Base-by-base conservation (phyloP, 2,888 invertebrate species). In the Thera britannica region DNA sequence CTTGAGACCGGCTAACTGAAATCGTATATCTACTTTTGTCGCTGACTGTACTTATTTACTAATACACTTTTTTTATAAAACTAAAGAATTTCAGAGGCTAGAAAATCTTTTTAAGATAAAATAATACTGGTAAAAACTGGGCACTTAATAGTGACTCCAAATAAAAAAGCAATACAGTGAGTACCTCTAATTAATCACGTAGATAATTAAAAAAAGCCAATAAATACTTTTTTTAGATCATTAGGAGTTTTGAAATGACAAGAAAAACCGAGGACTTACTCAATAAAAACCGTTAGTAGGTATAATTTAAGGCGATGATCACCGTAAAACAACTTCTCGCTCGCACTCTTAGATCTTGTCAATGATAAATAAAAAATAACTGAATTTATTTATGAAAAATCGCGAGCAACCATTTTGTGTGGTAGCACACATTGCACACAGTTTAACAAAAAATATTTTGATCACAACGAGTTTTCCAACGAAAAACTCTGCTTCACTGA, bases 41-140 rank as follows among this genome's bases (percentile, higher is more conserved):
- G 7, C 41, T 41, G 6, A 41, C 41, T 41, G 9, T 52, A 52
- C 23, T 34, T 23, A 5, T 23, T 6, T 52, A 51, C 51, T 51
- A 51, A 23, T 34, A 38, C 51, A 36, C 49, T 38, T 59, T 36
- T 41, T 44, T 61, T 5, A 57, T 44, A 34, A 61, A 44, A 65
- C 66, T 80, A 83, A 49, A 71, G 1, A 63, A 62, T 73, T 75
- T 75, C 75, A 52, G 34, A 34, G 34, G 79, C 79, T 75, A 77
- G 77, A 67, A 79, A 78, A 67, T 79, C 73, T 81, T 79, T 80
- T 78, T 83, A 76, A 83, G 81, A 52, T 2, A 9, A 74, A 84
- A 82, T 87, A 87, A 87, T 87, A 87, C 88, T 86, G 88, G 73
- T 82, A 77, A 67, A 73, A 72, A 75, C 23, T 77, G 74, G 73